Percentiles rank a stretch among this genome's conserved stretches.
phyloP scores from a whole-genome alignment of 2,888 invertebrate genomes.

The Zaprionus lineosus region DNA sequence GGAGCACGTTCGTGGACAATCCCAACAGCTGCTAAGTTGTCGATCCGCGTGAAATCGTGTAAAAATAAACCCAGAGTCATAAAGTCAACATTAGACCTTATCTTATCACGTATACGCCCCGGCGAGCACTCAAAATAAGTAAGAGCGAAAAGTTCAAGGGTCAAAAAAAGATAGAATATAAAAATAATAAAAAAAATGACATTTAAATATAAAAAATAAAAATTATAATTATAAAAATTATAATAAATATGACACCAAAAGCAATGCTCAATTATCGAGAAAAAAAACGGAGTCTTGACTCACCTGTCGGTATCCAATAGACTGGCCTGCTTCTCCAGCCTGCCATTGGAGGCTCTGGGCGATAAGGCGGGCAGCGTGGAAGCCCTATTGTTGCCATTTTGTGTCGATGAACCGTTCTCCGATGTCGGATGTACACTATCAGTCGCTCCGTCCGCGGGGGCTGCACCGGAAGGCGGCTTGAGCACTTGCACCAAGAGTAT shows the following conservation, averaged over 20 bases:
- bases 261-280: conserved; percentile 35
- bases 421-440: conserved; percentile 20
- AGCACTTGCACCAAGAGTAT: conserved; percentile 69
- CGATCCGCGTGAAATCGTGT: conserved; percentile 6
- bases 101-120: conserved; percentile 52
- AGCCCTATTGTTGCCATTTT: neutral
- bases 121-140: no score
- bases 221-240: no score
- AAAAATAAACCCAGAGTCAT: conserved; percentile 30
- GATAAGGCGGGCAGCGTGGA: conserved; percentile 24
- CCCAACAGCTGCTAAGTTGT: neutral
- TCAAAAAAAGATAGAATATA: neutral
- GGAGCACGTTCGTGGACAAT: conserved; percentile 11
- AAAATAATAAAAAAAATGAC: conserved; percentile 4
- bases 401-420: conserved; percentile 8
- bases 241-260: conserved; percentile 16
- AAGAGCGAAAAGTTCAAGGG: conserved; percentile 7
- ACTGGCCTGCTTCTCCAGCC: conserved; percentile 74
- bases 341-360: conserved; percentile 40
- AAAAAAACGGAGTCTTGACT: conserved; percentile 26
- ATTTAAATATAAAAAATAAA: no score
- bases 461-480: conserved; percentile 54
- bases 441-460: conserved; percentile 23
- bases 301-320: conserved; percentile 74
- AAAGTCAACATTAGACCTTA: conserved; percentile 27